Base-by-base conservation (phyloP, 2,797 vertebrate genomes). In the Channa striata region DNA sequence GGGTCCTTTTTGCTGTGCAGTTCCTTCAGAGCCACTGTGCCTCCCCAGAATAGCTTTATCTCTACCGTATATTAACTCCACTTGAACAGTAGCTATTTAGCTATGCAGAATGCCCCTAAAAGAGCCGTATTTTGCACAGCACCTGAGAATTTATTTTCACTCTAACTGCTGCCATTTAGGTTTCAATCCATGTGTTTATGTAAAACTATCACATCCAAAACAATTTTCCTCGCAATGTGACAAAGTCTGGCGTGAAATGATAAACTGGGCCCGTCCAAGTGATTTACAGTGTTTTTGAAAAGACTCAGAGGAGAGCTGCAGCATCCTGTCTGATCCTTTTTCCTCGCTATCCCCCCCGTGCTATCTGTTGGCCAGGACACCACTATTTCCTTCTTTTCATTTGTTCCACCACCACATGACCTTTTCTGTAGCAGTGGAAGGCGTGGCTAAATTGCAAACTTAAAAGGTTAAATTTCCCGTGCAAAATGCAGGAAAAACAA, bases 281-380 rank as follows among this genome's bases (percentile, higher is more conserved):
- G 77, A 90, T 89, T 86, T 76, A 73, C 74, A 82, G 52, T 84
- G 83, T 84, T 85, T 89, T 78, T 89, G 62, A 85, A 89, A 76
- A 75, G 78, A 76, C 72, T 86, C 80, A 71, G 81, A 85, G 68
- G 87, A 81, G 85, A 81, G 69, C 72, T 70, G 80, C 70, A 54
- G 81, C 85, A 85, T 92, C 82, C 86, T 85, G 79, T 70, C 78
- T 73, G 77, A 82, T 78, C 59, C 65, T 11, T 70, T 69, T 44
- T 25, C 48, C 62, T 60, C 64, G 10, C 49, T n/a, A 11, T 49
- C 50, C 49, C 36, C 57, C 16, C 46, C 34, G 34, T 19, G 58
- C 68, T 87, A 81, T 91, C 88, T 87, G 56, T 69, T 71, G 80
- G 73, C 77, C 81, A 68, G 76, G 76, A 85, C 77, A 50, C 2